phyloP scores from a whole-genome alignment of 2,113 vertebrate genomes.

The Gobiocypris rarus region DNA sequence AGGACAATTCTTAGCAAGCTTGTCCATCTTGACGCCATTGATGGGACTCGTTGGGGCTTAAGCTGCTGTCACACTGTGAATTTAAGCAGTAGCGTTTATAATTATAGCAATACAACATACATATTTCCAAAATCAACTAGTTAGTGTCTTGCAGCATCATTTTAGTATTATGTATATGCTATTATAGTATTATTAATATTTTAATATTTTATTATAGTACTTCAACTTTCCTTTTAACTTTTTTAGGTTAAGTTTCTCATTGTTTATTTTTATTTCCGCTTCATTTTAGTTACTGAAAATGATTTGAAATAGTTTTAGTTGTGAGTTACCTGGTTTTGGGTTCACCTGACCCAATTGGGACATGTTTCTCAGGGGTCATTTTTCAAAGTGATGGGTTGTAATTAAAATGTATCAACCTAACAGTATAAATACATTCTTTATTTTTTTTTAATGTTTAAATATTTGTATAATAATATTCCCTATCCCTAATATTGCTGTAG shows the following conservation, averaged over 20 bases:
- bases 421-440: too few species aligned
- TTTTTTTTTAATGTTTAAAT: not conserved
- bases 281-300: not conserved
- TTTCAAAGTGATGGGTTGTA: too few species aligned
- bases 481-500: too few species aligned
- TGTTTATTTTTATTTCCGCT: not conserved
- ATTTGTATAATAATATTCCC: not conserved
- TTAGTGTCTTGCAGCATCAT: not conserved
- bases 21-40: conserved; percentile 6
- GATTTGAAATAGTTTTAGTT: not conserved
- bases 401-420: too few species aligned
- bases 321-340: too few species aligned
- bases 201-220: not conserved
- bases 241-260: not conserved
- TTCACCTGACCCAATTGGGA: too few species aligned
- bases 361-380: too few species aligned
- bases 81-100: not conserved
- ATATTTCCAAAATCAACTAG: not conserved
- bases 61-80: too few species aligned
- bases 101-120: not conserved
- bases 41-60: not conserved
- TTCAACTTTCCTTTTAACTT: not conserved
- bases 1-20: not conserved
- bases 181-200: too few species aligned
- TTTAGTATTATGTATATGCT: too few species aligned